Base-by-base conservation (phyloP, 1,140 invertebrate species). In the Drosophila orena region DNA sequence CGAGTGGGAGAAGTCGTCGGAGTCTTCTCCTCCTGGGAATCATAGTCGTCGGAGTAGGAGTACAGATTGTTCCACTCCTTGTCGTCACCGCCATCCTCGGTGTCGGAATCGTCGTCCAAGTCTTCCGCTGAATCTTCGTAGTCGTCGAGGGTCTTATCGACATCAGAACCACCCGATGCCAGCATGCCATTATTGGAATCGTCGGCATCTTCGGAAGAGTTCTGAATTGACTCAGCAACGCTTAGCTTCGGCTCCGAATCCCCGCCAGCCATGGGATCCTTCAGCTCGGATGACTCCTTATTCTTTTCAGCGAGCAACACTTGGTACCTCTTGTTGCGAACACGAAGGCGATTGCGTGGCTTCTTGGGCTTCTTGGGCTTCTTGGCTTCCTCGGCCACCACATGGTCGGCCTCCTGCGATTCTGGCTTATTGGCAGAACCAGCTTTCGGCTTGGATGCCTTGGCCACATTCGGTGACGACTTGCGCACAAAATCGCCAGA, bases 281-380 rank as follows among this genome's bases (percentile, higher is more conserved):
- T 43, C 37, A 1, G 6, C 38, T n/a, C n/a, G 20, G 17, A 0
- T 22, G 30, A 14, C 7, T 38, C n/a, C n/a, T 34, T 5, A 2
- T 12, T 20, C 12, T n/a, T 20, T 8, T 6, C 4, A 22, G 15
- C 30, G 15, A 11, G 7, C 2, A 27, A 14, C 46, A 20, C 5
- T 20, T 15, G 10, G 14, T 8, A 17, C 2, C 4, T 14, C 24
- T 75, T 75, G 27, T 75, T 75, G 30, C 72, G 72, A 2, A 6
- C 4, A 3, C 72, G 72, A 0, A 57, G 0, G 2, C 72, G 72
- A 5, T 20, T 44, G 5, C 72, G 59, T 0, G 43, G 52, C 52
- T 75, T 75, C 34, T 75, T 75, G 0, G 11, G 2, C 22, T 65
- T 57, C 20, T 75, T 75, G 24, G 17, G 1, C 22, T 65, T 57